Base-by-base conservation (phyloP, 2,797 vertebrate species). In the Melopsittacus undulatus region DNA sequence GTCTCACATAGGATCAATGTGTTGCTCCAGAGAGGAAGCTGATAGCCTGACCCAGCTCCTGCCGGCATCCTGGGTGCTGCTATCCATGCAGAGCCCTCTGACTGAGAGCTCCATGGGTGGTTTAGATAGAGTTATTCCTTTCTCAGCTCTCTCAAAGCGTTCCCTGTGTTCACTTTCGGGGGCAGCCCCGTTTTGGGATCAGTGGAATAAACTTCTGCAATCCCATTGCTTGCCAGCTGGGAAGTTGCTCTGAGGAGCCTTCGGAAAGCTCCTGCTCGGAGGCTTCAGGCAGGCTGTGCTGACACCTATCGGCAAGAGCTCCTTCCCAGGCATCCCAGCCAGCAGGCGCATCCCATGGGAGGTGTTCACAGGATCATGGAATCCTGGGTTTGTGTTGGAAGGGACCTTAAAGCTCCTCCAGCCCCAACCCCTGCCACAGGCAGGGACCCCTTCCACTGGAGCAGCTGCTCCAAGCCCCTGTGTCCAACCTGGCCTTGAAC, bases 271-370 rank as follows among this genome's bases (percentile, higher is more conserved):
- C 12, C 13, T 32, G 56, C 80, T 45, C 0, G 2, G 36, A 78
- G n/a, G 40, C 42, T 95, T 90, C 0, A 30, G 67, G 66, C 79
- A 92, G 94, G 49, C 93, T 96, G 89, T 94, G 92, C 95, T 95
- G 96, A 95, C 95, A 96, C 49, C 95, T 96, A 93, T 96, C 87
- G 96, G 96, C 87, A 83, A 12, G 32, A 92, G 72, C 77, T 88
- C 57, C 67, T 81, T 20, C 64, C 42, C 2, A 59, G 66, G 34
- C 76, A 45, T 14, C 62, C 72, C 49, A 81, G 62, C 45, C 67
- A 49, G 61, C 8, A 1, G 61, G 36, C 5, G 2, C 7, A 1
- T 40, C 76, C 40, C 9, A 43, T 34, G 9, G 2, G 32, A 57
- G 32, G 54, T 57, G 54, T 34, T 23, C 54, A 23, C 21, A n/a